These are phyloP conservation scores for Timema cristinae DNA, from an alignment of 2,888 invertebrate species.

Conservation along the genomic window DNA sequence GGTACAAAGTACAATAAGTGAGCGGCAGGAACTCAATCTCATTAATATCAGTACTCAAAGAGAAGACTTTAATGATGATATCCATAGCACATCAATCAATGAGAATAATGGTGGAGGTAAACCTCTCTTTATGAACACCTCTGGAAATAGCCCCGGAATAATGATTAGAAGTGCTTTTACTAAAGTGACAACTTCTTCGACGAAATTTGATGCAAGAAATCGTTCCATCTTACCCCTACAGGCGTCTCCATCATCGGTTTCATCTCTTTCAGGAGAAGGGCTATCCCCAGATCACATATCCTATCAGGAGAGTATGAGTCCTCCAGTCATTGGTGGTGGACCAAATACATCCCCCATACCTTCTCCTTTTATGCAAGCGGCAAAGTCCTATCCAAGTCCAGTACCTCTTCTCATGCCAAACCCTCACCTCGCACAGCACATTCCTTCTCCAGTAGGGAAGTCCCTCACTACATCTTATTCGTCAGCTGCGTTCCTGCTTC, in stretches of 20 bases:
- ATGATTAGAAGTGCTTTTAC: conserved; percentile 68
- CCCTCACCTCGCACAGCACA: conserved; percentile 14
- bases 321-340: conserved; percentile 46
- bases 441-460: conserved; percentile 39
- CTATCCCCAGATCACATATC: conserved; percentile 63
- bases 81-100: background rate
- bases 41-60: conserved; percentile 15
- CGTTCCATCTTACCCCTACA: conserved; percentile 27
- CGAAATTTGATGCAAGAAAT: conserved; percentile 20
- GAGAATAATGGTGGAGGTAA: background rate
- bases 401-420: conserved; percentile 28
- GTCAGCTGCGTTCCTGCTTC: conserved; percentile 26
- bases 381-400: conserved; percentile 30
- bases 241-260: conserved; percentile 34
- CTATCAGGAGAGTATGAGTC: conserved; percentile 75
- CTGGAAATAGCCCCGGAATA: conserved; percentile 3
- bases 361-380: conserved; percentile 16
- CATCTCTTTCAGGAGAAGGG: conserved; percentile 32
- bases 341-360: conserved; percentile 25
- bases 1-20: conserved; percentile 9
- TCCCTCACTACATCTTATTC: conserved; percentile 34
- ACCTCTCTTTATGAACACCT: background rate
- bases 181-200: conserved; percentile 56
- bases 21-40: conserved; percentile 17
- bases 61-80: conserved; percentile 15